Base-by-base conservation (phyloP, 2,113 vertebrate species). In the Fulmarus glacialis region DNA sequence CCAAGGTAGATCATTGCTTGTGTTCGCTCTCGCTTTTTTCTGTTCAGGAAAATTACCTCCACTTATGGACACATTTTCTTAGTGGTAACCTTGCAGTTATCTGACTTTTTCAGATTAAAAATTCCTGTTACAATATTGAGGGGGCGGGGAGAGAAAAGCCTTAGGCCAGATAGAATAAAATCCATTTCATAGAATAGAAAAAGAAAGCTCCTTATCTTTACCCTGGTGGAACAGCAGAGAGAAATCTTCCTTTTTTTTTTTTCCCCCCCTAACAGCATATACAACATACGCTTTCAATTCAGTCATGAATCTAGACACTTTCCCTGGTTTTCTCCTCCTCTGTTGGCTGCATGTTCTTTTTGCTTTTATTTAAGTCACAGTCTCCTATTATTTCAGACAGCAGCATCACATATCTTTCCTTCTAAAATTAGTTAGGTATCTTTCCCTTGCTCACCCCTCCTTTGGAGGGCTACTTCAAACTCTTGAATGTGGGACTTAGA, bases 301-400 rank as follows among this genome's bases (percentile, higher is more conserved):
- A 71, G 50, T 62, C 50, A 68, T 55, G 58, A 70, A 79, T 42
- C 53, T 73, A 60, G 59, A 67, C 22, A 19, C 45, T 55, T 73
- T 26, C 30, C 5, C 30, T 36, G 29, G 94, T 81, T 87, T 94
- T 85, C 90, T 89, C 30, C 58, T 68, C 36, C 75, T 93, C 47
- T 91, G 29, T 78, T 92, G 87, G 73, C 62, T 79, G 42, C 19
- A 9, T 93, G 66, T 73, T 89, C 87, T 84, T 90, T 83, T 66
- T 91, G 42, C 80, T 84, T 90, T 96, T 87, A 89, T 47, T 97
- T 89, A 94, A 87, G 63, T 90, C 83, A 91, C 45, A 88, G 86
- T 32, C 59, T 88, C 59, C 94, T 83, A 75, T 91, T 97, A 95
- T 97, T 96, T 95, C 11, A 45, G 89, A 67, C 53, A 88, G 80